Evolutionary conservation across 2,113 vertebrate genomes (phyloP), one percentile per base, ranked within the genome.

Genomic region (Taurulus bubalis): DNA sequence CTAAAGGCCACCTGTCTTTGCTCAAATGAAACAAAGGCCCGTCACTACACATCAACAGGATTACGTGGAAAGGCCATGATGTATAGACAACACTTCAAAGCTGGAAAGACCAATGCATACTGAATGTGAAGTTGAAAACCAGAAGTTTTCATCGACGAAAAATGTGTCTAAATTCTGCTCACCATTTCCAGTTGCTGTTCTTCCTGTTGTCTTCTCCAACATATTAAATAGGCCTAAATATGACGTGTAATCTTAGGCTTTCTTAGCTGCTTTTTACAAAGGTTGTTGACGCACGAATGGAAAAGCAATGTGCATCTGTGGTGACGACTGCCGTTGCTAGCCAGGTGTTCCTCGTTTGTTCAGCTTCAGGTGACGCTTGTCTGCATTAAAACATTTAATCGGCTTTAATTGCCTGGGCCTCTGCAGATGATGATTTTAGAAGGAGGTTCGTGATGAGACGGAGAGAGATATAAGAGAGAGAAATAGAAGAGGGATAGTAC

Each of bases 321-420:
- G 79, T 1, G 77, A 87, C 67, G 87, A 72, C 86, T 83, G 89
- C 34, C 71, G 90, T 93, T 93, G 91, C 93, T 89, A 91, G 72
- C 89, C 93, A 92, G 93, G 91, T 92, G 93, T 89, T 75, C 72
- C 76, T 81, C 90, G 92, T 94, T 94, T 94, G 92, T 91, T 91
- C 88, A 87, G 90, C 90, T 87, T 91, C 92, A 92, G 92, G 91
- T 93, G 91, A 92, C 60, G 59, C 88, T 89, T 68, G 67, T 89
- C 66, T 83, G 87, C 93, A 92, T 92, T 91, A 87, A 93, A 91
- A 91, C 91, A 90, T 93, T 74, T 82, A 79, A 80, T 82, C 8
- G 53, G 68, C 71, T 82, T 82, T 90, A 87, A 92, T 93, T 90
- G 90, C 82, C 72, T 81, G 65, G 42, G 77, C 70, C 71, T 80